Conservation (phyloP, 2,113 vertebrate species). For the Oostethus manadensis region DNA sequence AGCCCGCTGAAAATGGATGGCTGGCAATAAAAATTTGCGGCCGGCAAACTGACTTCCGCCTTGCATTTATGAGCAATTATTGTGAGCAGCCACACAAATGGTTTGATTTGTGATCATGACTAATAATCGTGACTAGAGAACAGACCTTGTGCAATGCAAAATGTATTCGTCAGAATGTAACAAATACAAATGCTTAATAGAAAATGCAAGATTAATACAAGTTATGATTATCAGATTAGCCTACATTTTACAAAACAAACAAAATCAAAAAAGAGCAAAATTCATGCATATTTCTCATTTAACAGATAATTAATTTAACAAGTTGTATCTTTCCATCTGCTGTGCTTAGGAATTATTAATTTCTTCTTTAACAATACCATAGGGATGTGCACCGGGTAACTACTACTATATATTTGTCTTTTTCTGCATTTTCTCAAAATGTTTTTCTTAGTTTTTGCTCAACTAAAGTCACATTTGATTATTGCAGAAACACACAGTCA, state of each 20-base stretch:
- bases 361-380: neutral
- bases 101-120: neutral
- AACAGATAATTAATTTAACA: neutral
- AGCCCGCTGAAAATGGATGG: conserved; percentile 39
- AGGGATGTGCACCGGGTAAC: neutral
- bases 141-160: neutral
- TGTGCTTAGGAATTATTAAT: neutral
- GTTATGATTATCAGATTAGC: neutral
- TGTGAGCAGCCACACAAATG: neutral
- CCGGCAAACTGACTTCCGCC: conserved; percentile 24
- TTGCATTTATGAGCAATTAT: conserved; percentile 15
- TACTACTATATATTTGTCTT: neutral
- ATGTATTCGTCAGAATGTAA: neutral
- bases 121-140: neutral
- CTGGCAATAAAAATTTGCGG: conserved; percentile 39
- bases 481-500: neutral
- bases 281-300: neutral
- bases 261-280: neutral
- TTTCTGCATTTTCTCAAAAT: neutral
- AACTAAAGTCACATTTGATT: too few species aligned
- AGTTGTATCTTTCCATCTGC: neutral
- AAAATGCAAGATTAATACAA: neutral
- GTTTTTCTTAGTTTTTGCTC: neutral
- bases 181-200: neutral
- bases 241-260: neutral